Base-by-base conservation (phyloP, 2,113 vertebrate species). In the Ancistrus triradiatus region DNA sequence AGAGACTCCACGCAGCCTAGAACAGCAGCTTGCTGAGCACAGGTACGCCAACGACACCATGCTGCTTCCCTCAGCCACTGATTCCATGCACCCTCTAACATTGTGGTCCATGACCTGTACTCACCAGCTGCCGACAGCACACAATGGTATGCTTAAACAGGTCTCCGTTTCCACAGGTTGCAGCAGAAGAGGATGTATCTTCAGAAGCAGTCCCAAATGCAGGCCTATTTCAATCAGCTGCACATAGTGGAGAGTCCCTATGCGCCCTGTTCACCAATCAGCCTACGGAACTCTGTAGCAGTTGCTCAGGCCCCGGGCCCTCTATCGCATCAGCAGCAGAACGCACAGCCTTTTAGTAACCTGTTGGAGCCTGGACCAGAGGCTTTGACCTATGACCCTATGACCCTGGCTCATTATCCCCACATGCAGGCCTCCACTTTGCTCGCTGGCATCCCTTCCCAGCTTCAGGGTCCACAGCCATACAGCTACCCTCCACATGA, bases 141-240 rank as follows among this genome's bases (percentile, higher is more conserved):
- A 11, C 35, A 37, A 37, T 37, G 14, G 35, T 13, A 37, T 37
- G 35, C 14, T 37, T 2, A 33, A 8, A 33, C 28, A 8, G 9
- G n/a, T 42, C 6, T 42, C 14, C n/a, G 38, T 66, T 27, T 59
- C 31, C 60, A 10, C 86, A 98, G 96, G 84, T 85, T 98, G 79
- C 89, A 94, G 28, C 96, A 98, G 88, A 98, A 98, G 85, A 78
- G 95, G 22, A 88, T 98, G 76, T 93, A 92, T 75, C 89, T 98
- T 15, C 96, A 97, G 85, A 92, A 93, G 67, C 94, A 96, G 70
- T 89, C 93, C 11, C 96, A 97, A 83, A 90, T 98, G 66, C 96
- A 93, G 78, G 78, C 88, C 0, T 98, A 97, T 78, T 98, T 98
- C 72, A 98, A 96, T 81, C 96, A 98, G 91, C 95, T 98, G 95